A percentile compares a stretch with the other conserved stretches of the same genome.
Evolutionary conservation across 2,888 invertebrate species (phyloP).

Genomic region (Sminthurides aquaticus): DNA sequence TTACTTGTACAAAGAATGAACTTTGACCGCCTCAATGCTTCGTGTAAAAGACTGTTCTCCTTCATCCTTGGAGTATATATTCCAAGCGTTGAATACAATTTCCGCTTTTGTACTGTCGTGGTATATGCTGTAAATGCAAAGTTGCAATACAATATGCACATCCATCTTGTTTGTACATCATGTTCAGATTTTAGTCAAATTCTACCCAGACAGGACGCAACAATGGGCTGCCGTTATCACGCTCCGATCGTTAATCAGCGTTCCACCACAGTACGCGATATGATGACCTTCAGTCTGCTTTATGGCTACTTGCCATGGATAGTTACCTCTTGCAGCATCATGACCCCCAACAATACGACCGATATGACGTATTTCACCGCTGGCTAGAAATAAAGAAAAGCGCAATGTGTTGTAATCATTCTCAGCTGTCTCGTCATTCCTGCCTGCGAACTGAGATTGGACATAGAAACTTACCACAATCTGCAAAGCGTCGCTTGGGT

Average conservation of each 20-base stretch:
- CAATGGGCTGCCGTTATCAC: neutral
- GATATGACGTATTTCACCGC: neutral
- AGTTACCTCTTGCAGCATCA: neutral
- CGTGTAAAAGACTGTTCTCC: neutral
- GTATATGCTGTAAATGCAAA: neutral
- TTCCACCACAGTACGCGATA: neutral
- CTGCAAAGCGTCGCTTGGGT: no score
- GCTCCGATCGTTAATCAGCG: neutral
- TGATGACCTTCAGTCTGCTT: neutral
- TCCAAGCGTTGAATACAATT: neutral
- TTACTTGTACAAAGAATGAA: neutral
- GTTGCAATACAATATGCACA: no score
- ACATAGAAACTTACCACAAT: no score
- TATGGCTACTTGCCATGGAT: neutral
- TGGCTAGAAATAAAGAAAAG: neutral
- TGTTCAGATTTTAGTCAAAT: neutral
- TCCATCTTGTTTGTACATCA: no score
- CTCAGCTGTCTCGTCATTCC: no score
- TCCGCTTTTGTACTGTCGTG: neutral
- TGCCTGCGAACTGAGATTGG: no score
- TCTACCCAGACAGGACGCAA: neutral
- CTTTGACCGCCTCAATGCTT: neutral
- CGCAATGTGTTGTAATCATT: no score
- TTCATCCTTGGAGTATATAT: neutral
- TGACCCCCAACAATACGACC: neutral